Evolutionary conservation across 2,888 invertebrate genomes (phyloP), one percentile per base, ranked within the genome.

Genomic region (Amphipoea oculea): DNA sequence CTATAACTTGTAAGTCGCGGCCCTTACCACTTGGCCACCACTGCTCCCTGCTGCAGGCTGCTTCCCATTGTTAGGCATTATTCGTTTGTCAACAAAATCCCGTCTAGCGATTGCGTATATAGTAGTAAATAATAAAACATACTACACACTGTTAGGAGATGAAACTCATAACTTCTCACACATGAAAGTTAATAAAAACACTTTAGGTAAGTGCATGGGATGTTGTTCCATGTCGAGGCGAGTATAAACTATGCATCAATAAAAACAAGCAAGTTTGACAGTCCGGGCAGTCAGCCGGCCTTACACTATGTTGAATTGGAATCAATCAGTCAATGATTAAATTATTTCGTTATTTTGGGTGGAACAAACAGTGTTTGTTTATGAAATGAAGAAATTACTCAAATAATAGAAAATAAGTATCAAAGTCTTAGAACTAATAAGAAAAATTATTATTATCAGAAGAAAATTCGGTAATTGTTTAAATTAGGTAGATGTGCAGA

Each of bases 241-340:
- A 36, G 54, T 17, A 36, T 63, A 67, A 36, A 45, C 69, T 57
- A 86, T 86, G 69, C 75, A 83, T 84, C 86, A 82, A 83, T 71
- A 81, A 66, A 51, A 14, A 66, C 23, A 14, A 60, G n/a, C 20
- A 72, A 79, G 79, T 88, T 76, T 75, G 82, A 73, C 68, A 78
- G 60, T 63, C 12, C 73, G 65, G 1, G 20, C 54, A 23, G 54
- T 7, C 0, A 48, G 68, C n/a, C 23, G 4, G 62, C 70, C 54
- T 78, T 81, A 57, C 17, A 73, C n/a, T 66, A 4, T 20, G 23
- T 48, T 40, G 17, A 17, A 78, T 57, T 48, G 48, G 36, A 36
- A 68, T 40, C 23, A n/a, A n/a, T 54, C 54, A 54, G 0, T 11
- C 40, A 23, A n/a, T 71, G 40, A 23, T 70, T 4, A 70, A 67